Evolutionary conservation across 2,113 vertebrate genomes (phyloP), one percentile per base, ranked within the genome.

Genomic region (Muntiacus reevesi): DNA sequence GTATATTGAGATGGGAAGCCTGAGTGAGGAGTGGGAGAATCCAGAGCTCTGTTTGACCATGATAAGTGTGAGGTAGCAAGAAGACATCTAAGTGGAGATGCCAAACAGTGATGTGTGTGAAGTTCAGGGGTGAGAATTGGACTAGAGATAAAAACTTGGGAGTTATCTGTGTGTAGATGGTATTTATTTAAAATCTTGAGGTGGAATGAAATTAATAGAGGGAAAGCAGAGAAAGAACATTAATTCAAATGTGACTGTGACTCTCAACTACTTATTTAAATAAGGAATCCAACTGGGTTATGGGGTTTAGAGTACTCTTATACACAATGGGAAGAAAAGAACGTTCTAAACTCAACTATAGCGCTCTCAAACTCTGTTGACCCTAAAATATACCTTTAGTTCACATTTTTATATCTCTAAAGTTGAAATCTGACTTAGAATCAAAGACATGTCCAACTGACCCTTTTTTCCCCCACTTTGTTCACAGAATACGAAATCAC

Each of bases 351-450:
- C 43, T 79, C 55, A 85, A 16, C 28, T 52, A 6, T 54, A 36
- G 36, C 45, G 54, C 40, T 30, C 90, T 0, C 25, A 76, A 19
- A 19, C 87, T 64, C 81, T 86, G n/a, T 92, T 52, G 59, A n/a
- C 36, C 87, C 28, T 84, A 47, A 78, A 54, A 83, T 55, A 5
- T 6, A 79, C 4, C 21, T 25, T 62, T 84, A 25, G 47, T 45
- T 89, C 43, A 76, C 64, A 59, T 92, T 81, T 93, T 89, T 90
- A 64, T 14, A 33, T 91, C 36, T 93, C 54, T 94, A 54, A 94
- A 93, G 43, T 96, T 85, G 40, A 33, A 43, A 16, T 87, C 36
- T 96, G 7, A 82, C 81, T 87, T 96, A 95, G 71, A 87, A 55
- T 94, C 64, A 33, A 3, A 84, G 60, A 15, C 14, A 12, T 45